Conservation (phyloP, 2,888 invertebrate genomes). For the Aporophyla nigra region DNA sequence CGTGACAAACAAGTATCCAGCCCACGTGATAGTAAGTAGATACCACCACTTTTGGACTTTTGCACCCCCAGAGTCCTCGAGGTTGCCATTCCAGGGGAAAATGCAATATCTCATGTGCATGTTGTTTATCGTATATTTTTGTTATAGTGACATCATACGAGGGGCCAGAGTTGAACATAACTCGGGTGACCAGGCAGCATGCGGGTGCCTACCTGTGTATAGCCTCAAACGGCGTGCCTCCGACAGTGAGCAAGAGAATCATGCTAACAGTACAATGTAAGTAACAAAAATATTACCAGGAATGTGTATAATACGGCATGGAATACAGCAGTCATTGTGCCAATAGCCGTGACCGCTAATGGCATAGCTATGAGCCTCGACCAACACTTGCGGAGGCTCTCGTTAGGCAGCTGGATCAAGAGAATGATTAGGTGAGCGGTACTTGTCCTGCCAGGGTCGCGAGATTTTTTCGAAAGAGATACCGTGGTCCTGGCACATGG, state of each 20-base stretch:
- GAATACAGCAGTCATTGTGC: no score
- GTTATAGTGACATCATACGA: constrained; percentile 92
- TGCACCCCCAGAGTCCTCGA: no score
- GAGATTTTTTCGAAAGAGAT: no score
- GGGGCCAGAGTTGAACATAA: constrained; percentile 93
- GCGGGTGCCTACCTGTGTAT: constrained; percentile 96
- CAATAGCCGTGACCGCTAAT: no score
- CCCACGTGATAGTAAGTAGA: neutral
- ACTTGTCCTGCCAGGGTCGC: no score
- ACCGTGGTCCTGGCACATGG: no score
- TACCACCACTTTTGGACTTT: no score
- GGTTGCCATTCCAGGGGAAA: neutral
- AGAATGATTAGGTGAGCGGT: no score
- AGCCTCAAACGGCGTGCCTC: constrained; percentile 96
- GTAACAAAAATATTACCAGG: constrained; percentile 67
- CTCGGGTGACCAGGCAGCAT: constrained; percentile 93
- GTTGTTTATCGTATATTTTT: constrained; percentile 5
- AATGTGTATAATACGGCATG: no score
- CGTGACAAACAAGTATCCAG: neutral
- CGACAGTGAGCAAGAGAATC: constrained; percentile 96
- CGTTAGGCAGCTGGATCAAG: no score
- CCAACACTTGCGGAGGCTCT: no score
- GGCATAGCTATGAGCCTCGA: no score
- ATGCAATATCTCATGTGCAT: neutral
- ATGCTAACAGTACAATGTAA: constrained; percentile 96